Percentiles rank a stretch among this genome's conserved stretches.
phyloP scores from a whole-genome alignment of 1,140 invertebrate species.

The Zaprionus kolodkinae region DNA sequence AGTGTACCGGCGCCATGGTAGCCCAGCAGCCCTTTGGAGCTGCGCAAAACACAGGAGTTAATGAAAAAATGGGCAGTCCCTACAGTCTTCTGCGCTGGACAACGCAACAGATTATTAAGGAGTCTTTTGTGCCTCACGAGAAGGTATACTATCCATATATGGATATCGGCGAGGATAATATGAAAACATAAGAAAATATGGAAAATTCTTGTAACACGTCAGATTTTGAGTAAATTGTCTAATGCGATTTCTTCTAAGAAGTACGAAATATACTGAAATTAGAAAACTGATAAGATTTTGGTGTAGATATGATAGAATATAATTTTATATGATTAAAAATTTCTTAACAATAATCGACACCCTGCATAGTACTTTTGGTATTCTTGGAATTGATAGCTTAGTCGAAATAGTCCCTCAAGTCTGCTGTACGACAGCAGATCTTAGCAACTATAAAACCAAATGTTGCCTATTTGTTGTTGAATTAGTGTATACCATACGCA shows the following conservation, averaged over 20 bases:
- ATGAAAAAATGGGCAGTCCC: constrained; percentile 99
- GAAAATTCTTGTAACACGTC: too few species aligned
- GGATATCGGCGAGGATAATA: constrained; percentile 76
- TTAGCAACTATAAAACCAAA: too few species aligned
- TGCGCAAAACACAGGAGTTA: constrained; percentile 96
- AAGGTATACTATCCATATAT: constrained; percentile 97
- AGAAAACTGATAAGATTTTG: too few species aligned
- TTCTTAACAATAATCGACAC: too few species aligned
- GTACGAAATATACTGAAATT: not conserved
- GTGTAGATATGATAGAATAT: too few species aligned
- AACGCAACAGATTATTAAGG: constrained; percentile 96
- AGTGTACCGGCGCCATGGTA: constrained; percentile 98
- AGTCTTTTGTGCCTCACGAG: constrained; percentile 92
- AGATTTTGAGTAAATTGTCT: not conserved
- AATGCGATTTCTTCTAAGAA: not conserved
- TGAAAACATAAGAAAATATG: not conserved
- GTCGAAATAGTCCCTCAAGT: too few species aligned
- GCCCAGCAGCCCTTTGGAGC: constrained; percentile 99
- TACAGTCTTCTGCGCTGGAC: constrained; percentile 96
- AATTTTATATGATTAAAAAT: too few species aligned
- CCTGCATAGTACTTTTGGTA: too few species aligned
- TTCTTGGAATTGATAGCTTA: too few species aligned
- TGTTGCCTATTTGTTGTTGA: too few species aligned
- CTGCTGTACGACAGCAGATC: too few species aligned
- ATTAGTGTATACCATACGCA: too few species aligned